Base-by-base conservation (phyloP, 2,797 vertebrate species). In the Octomys mimax region DNA sequence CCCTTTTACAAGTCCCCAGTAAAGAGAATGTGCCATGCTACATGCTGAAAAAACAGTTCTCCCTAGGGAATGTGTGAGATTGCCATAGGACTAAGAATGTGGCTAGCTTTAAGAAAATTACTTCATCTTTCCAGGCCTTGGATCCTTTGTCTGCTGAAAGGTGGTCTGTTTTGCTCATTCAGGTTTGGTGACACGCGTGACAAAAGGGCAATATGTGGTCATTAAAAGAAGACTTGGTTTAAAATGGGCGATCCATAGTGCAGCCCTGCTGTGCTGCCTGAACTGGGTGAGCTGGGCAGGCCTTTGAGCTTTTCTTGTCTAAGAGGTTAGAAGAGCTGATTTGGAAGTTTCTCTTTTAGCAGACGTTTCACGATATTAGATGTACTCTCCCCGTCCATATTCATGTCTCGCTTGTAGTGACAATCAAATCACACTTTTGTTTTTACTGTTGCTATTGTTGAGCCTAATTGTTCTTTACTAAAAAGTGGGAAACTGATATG, bases 71-170 rank as follows among this genome's bases (percentile, higher is more conserved):
- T 87, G 75, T 84, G 18, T 70, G 14, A 39, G 31, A 22, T 19
- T 22, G 78, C n/a, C 1, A 78, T 4, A 84, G 61, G 54, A 70
- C 31, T 57, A 85, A 70, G 42, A 28, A 66, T 28, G 11, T 79
- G 9, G 2, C 6, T 57, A 87, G 33, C 18, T 68, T 95, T 91
- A 31, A 95, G 94, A 96, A 95, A 81, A 24, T 80, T 39, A 64
- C 14, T 66, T 89, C 2, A 31, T 12, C 52, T 89, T 49, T 26
- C 2, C 18, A 4, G 4, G 21, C 28, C 22, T 92, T 66, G 2
- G 14, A 80, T 89, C 93, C 36, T 26, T 87, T 33, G 33, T 82
- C 8, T 85, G 21, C 83, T 94, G 49, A 95, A 57, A 12, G 52
- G 1, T 64, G 18, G 33, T 80, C 8, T 96, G 54, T 85, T 59